Conservation (phyloP, 2,888 invertebrate species). For the Homarus gammarus region DNA sequence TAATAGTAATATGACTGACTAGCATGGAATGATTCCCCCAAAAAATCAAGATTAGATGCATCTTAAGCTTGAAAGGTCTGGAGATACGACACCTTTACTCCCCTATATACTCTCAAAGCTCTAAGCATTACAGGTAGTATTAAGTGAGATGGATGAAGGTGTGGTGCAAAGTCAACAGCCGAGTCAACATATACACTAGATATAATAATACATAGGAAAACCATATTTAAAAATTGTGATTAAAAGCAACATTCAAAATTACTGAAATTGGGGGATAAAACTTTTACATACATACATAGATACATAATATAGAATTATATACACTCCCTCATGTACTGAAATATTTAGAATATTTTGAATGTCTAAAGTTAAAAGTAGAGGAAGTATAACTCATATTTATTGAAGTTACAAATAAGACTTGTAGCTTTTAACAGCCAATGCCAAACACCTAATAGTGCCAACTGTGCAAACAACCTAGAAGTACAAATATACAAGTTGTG, state of each 20-base stretch:
- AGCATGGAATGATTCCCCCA: slow-evolving; percentile 47
- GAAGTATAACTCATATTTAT: slow-evolving; percentile 2
- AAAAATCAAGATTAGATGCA: slow-evolving; percentile 37
- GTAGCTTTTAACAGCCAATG: slow-evolving; percentile 17
- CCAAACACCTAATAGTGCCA: slow-evolving; percentile 44
- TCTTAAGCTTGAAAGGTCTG: slow-evolving; percentile 33
- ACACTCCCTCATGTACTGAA: not conserved
- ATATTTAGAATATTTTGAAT: not conserved
- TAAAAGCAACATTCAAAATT: not conserved
- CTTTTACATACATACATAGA: not conserved
- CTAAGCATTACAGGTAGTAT: slow-evolving; percentile 45
- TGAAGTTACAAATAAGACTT: not conserved
- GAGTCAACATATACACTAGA: not conserved
- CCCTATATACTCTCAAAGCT: slow-evolving; percentile 48
- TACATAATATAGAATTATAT: slow-evolving; percentile 9
- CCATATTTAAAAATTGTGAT: not conserved
- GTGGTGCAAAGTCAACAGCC: slow-evolving; percentile 1
- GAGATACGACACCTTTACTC: slow-evolving; percentile 22
- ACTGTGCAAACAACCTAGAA: slow-evolving; percentile 53
- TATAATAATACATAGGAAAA: not conserved
- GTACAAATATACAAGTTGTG: slow-evolving; percentile 41
- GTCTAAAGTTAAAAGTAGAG: not conserved
- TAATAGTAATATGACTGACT: slow-evolving; percentile 45
- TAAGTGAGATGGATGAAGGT: slow-evolving; percentile 35
- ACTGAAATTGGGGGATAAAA: slow-evolving; percentile 11